Base-by-base conservation (phyloP, 2,113 vertebrate species). In the Paramormyrops kingsleyae region DNA sequence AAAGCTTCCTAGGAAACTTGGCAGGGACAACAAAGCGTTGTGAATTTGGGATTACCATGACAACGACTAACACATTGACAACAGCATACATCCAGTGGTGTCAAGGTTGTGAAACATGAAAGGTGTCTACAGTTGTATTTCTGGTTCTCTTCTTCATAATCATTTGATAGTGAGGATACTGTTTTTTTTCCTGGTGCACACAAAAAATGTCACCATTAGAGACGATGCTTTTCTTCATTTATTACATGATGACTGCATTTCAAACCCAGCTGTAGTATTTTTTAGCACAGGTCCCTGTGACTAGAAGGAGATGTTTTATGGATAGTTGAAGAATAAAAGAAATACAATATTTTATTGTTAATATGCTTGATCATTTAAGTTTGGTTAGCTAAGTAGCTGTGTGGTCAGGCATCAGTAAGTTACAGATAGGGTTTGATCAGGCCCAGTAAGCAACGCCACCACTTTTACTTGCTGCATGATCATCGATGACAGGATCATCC, bases 401-500 rank as follows among this genome's bases (percentile, higher is more conserved):
- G 39, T 35, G 27, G 66, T 74, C 77, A 83, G 35, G 5, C 35
- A 42, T 39, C 17, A 21, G 77, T 44, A 19, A 42, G 19, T 44
- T 83, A 35, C 39, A 2, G 39, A 24, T 24, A 19, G 80, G 44
- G 15, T 83, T 21, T 83, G 80, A 24, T 10, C 39, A 24, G 19
- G 27, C 77, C 77, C 77, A 44, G 39, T 19, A 12, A 44, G 31
- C 35, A 24, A n/a, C 3, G 13, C 15, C 6, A 83, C 80, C 9
- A 2, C 31, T 46, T 83, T 83, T 92, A 77, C 88, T 52, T 27
- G 84, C 47, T 31, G n/a, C 12, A 17, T 31, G 84, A 87, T 24
- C 42, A 42, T 13, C 24, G 7, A 46, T 17, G 42, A 84, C 44
- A 70, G 62, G 9, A 70, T 66, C 42, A 42, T 24, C 39, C 13